Conservation (phyloP, 2,797 vertebrate genomes). For the Pogonophryne albipinna region DNA sequence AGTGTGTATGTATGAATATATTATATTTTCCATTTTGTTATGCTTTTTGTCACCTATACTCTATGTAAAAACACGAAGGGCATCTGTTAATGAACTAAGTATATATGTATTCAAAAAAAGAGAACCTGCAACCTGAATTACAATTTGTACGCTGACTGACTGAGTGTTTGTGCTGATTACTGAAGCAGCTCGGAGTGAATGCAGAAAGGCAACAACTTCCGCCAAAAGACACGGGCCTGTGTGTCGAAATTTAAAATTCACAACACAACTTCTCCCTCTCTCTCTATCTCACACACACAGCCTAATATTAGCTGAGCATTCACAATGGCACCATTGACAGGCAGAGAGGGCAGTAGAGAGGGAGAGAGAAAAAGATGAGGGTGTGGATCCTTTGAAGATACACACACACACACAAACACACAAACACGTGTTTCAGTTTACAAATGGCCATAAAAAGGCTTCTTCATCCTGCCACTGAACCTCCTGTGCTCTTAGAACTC, state of each 20-base stretch:
- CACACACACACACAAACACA: constrained; percentile 41
- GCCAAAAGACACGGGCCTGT: constrained; percentile 34
- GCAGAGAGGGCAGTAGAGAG: constrained; percentile 16
- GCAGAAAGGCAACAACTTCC: constrained; percentile 32
- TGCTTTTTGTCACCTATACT: no score
- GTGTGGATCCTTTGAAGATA: constrained; percentile 58
- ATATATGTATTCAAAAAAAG: no score
- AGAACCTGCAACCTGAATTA: no score
- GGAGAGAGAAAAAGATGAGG: constrained; percentile 13
- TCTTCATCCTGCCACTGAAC: constrained; percentile 57
- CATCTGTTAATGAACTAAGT: no score
- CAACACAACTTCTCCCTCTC: constrained; percentile 16
- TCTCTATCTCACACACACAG: background rate
- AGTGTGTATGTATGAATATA: no score
- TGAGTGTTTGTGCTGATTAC: background rate
- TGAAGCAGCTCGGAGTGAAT: constrained; percentile 9
- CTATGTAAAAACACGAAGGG: no score
- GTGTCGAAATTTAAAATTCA: constrained; percentile 45
- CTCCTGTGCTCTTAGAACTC: constrained; percentile 39
- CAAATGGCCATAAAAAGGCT: constrained; percentile 64
- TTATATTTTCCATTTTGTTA: no score
- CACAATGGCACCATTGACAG: constrained; percentile 61
- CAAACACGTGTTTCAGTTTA: constrained; percentile 73
- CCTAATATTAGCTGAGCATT: constrained; percentile 55
- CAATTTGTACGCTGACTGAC: no score